Conservation (phyloP, 2,797 vertebrate genomes). For the Huso huso region DNA sequence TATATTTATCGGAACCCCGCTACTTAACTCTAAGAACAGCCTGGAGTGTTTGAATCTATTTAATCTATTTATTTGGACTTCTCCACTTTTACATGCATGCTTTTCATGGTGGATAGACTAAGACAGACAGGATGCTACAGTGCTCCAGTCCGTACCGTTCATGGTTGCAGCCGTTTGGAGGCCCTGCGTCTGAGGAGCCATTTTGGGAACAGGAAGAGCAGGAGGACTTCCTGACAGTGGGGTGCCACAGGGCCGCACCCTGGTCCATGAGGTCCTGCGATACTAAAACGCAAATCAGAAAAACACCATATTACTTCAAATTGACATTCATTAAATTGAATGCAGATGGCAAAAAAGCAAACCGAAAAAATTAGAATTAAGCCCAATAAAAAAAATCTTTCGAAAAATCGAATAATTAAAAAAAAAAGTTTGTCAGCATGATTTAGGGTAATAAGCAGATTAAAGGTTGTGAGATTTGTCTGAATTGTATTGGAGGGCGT, state of each 20-base stretch:
- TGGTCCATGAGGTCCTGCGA: constrained; percentile 85
- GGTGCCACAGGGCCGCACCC: constrained; percentile 77
- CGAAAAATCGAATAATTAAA: too few species aligned
- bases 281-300: constrained; percentile 46
- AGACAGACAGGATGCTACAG: background rate
- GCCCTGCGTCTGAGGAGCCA: constrained; percentile 66
- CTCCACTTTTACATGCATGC: too few species aligned
- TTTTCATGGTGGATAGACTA: too few species aligned
- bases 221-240: constrained; percentile 78
- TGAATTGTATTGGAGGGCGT: too few species aligned
- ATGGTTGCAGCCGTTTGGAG: constrained; percentile 77
- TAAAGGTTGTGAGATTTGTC: too few species aligned
- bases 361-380: background rate
- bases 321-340: background rate
- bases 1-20: too few species aligned
- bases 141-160: constrained; percentile 65
- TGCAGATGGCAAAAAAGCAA: background rate
- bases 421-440: too few species aligned
- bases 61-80: too few species aligned
- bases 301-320: background rate
- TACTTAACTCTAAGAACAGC: background rate
- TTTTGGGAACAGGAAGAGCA: constrained; percentile 88
- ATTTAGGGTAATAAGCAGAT: too few species aligned
- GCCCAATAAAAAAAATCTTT: background rate
- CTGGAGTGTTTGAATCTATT: too few species aligned